Evolutionary conservation across 2,797 vertebrate species (phyloP).

Genomic region (Neosilurus hyrtlii): DNA sequence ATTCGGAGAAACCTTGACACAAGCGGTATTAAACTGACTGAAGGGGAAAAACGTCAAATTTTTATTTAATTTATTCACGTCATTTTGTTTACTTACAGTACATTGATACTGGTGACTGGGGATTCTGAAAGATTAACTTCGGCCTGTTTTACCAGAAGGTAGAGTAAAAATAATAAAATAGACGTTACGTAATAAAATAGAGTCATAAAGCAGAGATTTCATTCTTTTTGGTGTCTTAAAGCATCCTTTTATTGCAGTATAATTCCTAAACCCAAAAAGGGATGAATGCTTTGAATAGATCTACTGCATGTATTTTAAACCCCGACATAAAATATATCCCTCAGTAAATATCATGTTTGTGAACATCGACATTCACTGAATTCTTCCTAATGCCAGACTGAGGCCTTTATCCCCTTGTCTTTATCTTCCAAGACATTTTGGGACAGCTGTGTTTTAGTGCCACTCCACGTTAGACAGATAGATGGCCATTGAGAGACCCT

Average conservation of each 20-base stretch:
- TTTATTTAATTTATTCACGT: no score
- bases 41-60: no score
- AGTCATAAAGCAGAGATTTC: no score
- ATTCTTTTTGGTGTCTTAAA: background rate
- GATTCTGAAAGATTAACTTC: no score
- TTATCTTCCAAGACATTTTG: slow-evolving; percentile 15
- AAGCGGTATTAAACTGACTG: no score
- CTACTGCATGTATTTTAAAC: background rate
- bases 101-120: no score
- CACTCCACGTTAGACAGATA: slow-evolving; percentile 35
- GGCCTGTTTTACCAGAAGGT: no score
- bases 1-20: no score
- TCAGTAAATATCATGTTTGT: slow-evolving; percentile 7
- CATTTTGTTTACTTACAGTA: no score
- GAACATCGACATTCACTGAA: slow-evolving; percentile 25
- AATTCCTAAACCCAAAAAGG: background rate
- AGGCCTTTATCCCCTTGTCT: slow-evolving; percentile 9
- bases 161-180: no score
- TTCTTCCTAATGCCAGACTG: slow-evolving; percentile 3
- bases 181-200: no score
- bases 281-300: background rate
- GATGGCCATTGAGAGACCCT: slow-evolving; percentile 16
- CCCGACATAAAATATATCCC: background rate
- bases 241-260: background rate
- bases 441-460: slow-evolving; percentile 38